Evolutionary conservation across 2,888 invertebrate genomes (phyloP).

Genomic region (Orchesella flavescens): DNA sequence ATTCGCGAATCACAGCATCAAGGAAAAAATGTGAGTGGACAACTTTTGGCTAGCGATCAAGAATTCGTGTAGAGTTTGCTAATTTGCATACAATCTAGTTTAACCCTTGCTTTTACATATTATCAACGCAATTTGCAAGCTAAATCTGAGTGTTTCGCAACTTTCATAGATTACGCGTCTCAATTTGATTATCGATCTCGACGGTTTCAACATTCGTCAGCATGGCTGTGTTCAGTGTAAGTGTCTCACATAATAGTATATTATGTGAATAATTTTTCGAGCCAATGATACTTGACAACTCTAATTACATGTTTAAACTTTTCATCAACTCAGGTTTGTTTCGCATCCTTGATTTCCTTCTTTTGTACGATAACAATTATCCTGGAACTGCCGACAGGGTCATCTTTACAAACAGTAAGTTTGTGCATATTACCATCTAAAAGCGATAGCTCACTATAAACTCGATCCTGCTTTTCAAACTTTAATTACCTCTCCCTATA

Average conservation of each 20-base stretch:
- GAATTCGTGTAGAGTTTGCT: no score
- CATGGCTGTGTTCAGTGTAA: slow-evolving; percentile 51
- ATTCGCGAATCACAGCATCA: slow-evolving; percentile 22
- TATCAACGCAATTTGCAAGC: no score
- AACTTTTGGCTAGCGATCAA: background rate
- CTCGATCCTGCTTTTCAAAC: no score
- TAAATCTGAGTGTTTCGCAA: no score
- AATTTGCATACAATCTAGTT: no score
- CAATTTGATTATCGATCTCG: slow-evolving; percentile 47
- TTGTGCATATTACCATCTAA: background rate
- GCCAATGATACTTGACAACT: background rate
- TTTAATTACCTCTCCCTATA: background rate
- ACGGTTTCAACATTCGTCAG: slow-evolving; percentile 51
- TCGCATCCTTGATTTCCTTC: slow-evolving; percentile 37
- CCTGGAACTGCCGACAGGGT: slow-evolving; percentile 44
- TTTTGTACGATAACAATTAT: slow-evolving; percentile 45
- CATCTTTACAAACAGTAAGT: slow-evolving; percentile 48
- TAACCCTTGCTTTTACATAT: no score
- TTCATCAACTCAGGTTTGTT: slow-evolving; percentile 46
- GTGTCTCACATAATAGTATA: background rate
- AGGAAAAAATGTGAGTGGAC: slow-evolving; percentile 47
- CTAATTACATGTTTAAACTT: no score
- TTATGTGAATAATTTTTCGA: background rate
- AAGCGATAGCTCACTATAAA: no score
- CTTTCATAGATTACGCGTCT: slow-evolving; percentile 33